These are phyloP conservation scores for Cinclus mexicanus DNA, from an alignment of 2,113 vertebrate species.

Conservation along the genomic window DNA sequence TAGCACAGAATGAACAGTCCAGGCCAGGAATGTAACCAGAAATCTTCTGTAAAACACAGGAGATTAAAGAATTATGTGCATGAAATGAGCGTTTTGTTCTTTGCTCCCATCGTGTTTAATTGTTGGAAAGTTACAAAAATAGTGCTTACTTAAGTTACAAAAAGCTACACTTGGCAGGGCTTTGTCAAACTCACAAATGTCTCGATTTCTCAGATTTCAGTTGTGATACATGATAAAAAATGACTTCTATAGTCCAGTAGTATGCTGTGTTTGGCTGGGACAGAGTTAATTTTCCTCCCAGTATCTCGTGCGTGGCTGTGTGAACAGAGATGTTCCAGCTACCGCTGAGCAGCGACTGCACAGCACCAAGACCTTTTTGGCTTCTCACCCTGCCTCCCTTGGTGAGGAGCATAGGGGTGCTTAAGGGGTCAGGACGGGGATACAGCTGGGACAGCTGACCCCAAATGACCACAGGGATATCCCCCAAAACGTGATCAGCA, in stretches of 20 bases:
- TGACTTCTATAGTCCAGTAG: background rate
- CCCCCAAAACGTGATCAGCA: fast-evolving
- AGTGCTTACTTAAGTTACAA: background rate
- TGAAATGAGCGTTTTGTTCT: background rate
- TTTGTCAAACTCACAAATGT: background rate
- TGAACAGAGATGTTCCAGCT: background rate
- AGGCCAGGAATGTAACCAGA: background rate
- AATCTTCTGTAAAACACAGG: background rate
- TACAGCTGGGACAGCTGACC: background rate
- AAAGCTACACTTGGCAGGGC: background rate
- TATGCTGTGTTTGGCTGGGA: background rate
- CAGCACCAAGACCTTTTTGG: background rate
- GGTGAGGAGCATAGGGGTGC: background rate
- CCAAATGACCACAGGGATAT: background rate
- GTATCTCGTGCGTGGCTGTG: background rate
- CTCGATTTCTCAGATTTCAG: background rate
- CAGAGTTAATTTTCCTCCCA: background rate
- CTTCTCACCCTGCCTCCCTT: background rate
- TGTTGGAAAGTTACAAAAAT: background rate
- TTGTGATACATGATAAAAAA: background rate
- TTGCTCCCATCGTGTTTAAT: background rate
- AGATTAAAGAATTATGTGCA: background rate
- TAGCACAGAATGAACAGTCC: background rate
- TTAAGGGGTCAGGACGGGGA: background rate
- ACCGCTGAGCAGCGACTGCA: background rate